Evolutionary conservation across 2,888 invertebrate genomes (phyloP), one percentile per base, ranked within the genome.

Genomic region (Deilephila porcellus): DNA sequence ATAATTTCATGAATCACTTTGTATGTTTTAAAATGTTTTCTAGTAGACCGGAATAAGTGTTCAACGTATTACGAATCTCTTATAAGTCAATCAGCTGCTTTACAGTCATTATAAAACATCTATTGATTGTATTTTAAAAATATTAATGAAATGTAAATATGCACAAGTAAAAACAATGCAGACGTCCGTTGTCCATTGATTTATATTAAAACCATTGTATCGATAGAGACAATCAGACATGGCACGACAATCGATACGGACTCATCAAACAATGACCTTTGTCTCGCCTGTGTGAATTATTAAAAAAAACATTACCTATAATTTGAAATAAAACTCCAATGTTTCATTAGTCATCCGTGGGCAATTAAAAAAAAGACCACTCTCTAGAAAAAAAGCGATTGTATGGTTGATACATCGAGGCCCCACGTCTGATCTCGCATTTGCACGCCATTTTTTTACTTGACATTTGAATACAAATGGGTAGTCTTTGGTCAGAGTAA

Each of bases 241-340:
- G 52, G 7, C 32, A 11, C 20, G 45, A 67, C 67, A 67, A 67
- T 67, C 67, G 25, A 67, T 67, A 67, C 45, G 67, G 25, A 64
- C 37, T 52, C 52, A 67, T 67, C 20, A 67, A 67, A 67, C 67
- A 67, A 67, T 67, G 25, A 45, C 67, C 67, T 45, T 67, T 67
- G 67, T 67, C 45, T 52, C 52, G 25, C 17, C 1, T 20, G n/a
- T 67, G 67, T 52, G 25, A 45, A 67, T 67, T 7, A 32, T 52
- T 45, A 52, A 67, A 67, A 67, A n/a, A 25, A 37, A 34, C 32
- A 19, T 14, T 45, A 20, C 4, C n/a, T 14, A 45, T 4, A 45
- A n/a, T 37, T 37, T 37, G 11, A 64, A 64, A 37, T 20, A 64
- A 8, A 64, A 37, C 14, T n/a, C 8, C 63, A 34, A 6, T 63